Conservation (phyloP, 2,797 vertebrate genomes). For the Diplodus puntazzo region DNA sequence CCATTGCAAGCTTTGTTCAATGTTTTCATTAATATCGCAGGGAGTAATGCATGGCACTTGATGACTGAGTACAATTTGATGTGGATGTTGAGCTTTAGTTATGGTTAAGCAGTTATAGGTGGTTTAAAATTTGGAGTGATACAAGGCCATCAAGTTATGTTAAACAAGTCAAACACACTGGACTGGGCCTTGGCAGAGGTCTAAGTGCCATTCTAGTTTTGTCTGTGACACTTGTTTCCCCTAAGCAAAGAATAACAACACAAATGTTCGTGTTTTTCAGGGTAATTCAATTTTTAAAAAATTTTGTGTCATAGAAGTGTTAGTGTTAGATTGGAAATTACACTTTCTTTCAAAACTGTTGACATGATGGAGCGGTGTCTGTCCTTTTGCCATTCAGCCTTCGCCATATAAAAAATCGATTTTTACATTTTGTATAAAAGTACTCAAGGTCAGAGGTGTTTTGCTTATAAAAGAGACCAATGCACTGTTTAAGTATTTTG, state of each 20-base stretch:
- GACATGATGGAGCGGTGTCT: constrained; percentile 38
- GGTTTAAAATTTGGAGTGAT: too few species aligned
- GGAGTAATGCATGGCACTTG: too few species aligned
- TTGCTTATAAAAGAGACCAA: constrained; percentile 53
- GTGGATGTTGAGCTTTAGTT: too few species aligned
- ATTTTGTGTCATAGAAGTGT: constrained; percentile 7
- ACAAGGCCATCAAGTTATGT: too few species aligned
- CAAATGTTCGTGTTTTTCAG: constrained; percentile 8
- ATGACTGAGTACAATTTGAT: too few species aligned
- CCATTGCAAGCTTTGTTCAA: too few species aligned
- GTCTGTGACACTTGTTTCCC: constrained; percentile 16
- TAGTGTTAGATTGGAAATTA: background rate
- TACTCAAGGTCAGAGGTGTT: constrained; percentile 60
- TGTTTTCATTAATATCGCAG: too few species aligned
- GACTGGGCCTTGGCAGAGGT: too few species aligned
- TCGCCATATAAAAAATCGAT: constrained; percentile 35
- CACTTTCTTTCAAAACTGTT: constrained; percentile 47
- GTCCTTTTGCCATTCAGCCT: constrained; percentile 53
- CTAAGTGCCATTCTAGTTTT: background rate
- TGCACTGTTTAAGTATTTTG: constrained; percentile 58
- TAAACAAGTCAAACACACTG: too few species aligned
- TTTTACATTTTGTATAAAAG: constrained; percentile 59
- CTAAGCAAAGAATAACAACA: constrained; percentile 24
- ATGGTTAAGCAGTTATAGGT: too few species aligned
- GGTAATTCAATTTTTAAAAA: too few species aligned